A percentile compares a stretch with the other conserved stretches of the same genome.
These are phyloP conservation scores for Cryptotis parvus DNA, from an alignment of 2,113 vertebrate species.

Conservation along the genomic window DNA sequence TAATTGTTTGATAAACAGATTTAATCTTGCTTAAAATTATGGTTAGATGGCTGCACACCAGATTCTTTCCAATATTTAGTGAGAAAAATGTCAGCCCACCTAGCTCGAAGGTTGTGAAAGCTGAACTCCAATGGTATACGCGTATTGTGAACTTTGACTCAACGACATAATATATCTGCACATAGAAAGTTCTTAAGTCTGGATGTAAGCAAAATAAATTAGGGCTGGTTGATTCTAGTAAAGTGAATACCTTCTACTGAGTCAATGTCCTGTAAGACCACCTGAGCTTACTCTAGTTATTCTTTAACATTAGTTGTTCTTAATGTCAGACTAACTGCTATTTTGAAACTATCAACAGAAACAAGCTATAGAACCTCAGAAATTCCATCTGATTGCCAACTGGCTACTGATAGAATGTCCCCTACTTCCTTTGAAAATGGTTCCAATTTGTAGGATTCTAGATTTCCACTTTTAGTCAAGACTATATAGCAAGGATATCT, in stretches of 20 bases:
- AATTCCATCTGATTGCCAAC: neutral
- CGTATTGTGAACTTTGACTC: neutral
- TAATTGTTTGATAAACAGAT: slow-evolving; percentile 48
- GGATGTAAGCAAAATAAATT: neutral
- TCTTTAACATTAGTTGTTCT: neutral
- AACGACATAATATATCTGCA: neutral
- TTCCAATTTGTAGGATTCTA: neutral
- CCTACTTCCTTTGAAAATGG: neutral
- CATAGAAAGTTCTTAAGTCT: neutral
- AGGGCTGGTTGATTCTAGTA: neutral
- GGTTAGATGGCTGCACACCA: slow-evolving; percentile 1
- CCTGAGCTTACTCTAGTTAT: neutral
- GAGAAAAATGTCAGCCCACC: neutral
- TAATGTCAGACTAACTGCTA: neutral
- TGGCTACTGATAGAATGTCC: neutral
- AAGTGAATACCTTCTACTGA: neutral
- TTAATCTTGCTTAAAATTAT: slow-evolving; percentile 32
- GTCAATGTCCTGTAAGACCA: too few species aligned
- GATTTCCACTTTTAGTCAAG: neutral
- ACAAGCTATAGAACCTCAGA: neutral
- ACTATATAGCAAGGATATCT: neutral
- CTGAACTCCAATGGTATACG: neutral
- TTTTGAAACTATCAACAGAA: neutral
- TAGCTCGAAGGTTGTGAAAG: neutral
- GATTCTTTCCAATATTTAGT: slow-evolving; percentile 4